Evolutionary conservation across 2,797 vertebrate genomes (phyloP), one percentile per base, ranked within the genome.

Genomic region (Platyrinchus mystaceus): DNA sequence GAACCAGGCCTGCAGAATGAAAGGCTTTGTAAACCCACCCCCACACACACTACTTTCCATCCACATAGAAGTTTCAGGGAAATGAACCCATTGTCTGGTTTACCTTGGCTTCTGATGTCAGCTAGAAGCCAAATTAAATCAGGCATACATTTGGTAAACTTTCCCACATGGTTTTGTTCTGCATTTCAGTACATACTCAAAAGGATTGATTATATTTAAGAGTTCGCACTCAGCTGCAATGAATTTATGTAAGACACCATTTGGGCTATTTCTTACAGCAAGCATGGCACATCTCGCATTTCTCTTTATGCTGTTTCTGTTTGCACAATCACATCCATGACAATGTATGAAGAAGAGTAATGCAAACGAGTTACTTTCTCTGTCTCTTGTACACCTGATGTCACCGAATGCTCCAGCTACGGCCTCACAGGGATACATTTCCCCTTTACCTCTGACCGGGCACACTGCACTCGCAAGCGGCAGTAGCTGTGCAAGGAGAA

Each of bases 341-440:
- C 3, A 56, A 19, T 3, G 3, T 0, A 24, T 2, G 32, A 58
- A 52, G 68, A 68, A 34, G 12, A 63, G 26, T 8, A 59, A 37
- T 2, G 12, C 19, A 27, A 19, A 24, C 16, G 21, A 36, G n/a
- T 43, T 12, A 26, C 12, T 68, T n/a, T 22, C n/a, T 26, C 0
- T 0, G 18, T 30, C 12, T 9, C 9, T 32, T 22, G 20, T 9
- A 8, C 26, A 9, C 6, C 28, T 18, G 67, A 21, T 43, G 59
- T 30, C 26, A 21, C 9, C 3, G 10, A 37, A 26, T 1, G 4
- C 41, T 58, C 44, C 18, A 9, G 43, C 32, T 64, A 1, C 3
- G 10, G 22, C 8, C 49, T 2, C n/a, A 8, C 2, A 2, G 10
- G 41, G 44, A 41, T 2, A 0, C 5, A 0, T 13, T 26, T 8